Base-by-base conservation (phyloP, 2,888 invertebrate species). In the Nomada fabriciana region DNA sequence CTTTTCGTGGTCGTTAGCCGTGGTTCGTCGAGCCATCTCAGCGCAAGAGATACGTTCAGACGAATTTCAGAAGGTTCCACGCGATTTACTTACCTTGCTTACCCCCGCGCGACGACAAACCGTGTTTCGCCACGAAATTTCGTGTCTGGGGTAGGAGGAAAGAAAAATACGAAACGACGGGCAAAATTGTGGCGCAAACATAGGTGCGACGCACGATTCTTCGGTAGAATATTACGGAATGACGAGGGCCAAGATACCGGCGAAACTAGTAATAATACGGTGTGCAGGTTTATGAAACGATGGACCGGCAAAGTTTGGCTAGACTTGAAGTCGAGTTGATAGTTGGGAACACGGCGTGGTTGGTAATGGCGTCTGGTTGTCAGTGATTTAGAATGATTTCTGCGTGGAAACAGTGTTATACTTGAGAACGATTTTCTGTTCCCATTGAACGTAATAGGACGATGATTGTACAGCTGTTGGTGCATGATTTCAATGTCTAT, bases 1-100 rank as follows among this genome's bases (percentile, higher is more conserved):
- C 89, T 90, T 89, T 83, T 89, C 88, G 87, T 86, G 85, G 80
- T 86, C 86, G 89, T 89, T 89, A 89, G 83, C 78, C 83, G 79
- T 77, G 86, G 80, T 85, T 85, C 85, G 79, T 73, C 85, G 80
- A 80, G 86, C 85, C 84, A 87, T 85, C 25, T 18, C 63, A 23
- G 80, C 84, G 85, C 89, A 87, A 82, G 83, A 86, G 84, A 86
- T 86, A 86, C 63, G 65, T 90, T 85, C 84, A 81, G 85, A 82
- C 53, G 85, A 88, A 89, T 90, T 89, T 87, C 82, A 87, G 85
- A 86, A 84, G 87, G 89, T 91, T 87, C 81, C 82, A 69, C 82
- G 69, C 63, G 65, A 57, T 23, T 76, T 73, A 72, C 64, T 65
- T 72, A 67, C 71, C 71, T 64, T 68, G 64, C 74, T 23, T 57